Evolutionary conservation across 2,113 vertebrate species (phyloP), one percentile per base, ranked within the genome.

Genomic region (Glaucomys volans): DNA sequence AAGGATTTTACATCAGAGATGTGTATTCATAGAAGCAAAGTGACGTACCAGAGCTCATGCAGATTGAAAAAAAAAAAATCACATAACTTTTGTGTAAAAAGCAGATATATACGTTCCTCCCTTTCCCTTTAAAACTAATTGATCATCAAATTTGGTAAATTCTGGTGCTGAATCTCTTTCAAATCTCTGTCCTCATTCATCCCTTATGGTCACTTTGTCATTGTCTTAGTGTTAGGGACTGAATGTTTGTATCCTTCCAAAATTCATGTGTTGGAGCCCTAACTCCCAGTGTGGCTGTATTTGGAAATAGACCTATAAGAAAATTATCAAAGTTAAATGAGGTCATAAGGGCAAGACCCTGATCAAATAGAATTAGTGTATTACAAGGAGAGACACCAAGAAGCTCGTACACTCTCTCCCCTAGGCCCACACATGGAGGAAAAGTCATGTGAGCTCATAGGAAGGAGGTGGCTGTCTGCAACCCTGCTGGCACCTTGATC

Each of bases 301-400:
- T 59, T 92, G 85, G 72, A 84, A 59, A 77, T 52, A 71, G 44
- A 37, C 37, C 50, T 52, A 44, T 77, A 79, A 95, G 47, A 80
- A 75, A 94, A 67, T 82, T 57, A 89, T 54, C 87, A 90, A 87
- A 16, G 8, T 91, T 84, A 84, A 79, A 12, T 85, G n/a, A 90
- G 13, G 28, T 75, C 10, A 40, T 37, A 35, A 76, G 47, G 8
- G 5, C 40, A 13, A 57, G 54, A 17, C 24, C 22, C 52, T 59
- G 69, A 94, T 79, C 66, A 32, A 62, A 54, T 3, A 94, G 22
- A 79, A 94, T 89, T 76, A 72, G 59, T 83, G 26, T 83, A 24
- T 54, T 64, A 32, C 42, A 62, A 74, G 47, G 80, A 75, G 62
- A 87, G 69, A 87, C 11, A 35, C 4, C 10, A 81, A 74, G 84